Evolutionary conservation across 1,140 invertebrate species (phyloP), one percentile per base, ranked within the genome.

Genomic region (Heliconius himera): DNA sequence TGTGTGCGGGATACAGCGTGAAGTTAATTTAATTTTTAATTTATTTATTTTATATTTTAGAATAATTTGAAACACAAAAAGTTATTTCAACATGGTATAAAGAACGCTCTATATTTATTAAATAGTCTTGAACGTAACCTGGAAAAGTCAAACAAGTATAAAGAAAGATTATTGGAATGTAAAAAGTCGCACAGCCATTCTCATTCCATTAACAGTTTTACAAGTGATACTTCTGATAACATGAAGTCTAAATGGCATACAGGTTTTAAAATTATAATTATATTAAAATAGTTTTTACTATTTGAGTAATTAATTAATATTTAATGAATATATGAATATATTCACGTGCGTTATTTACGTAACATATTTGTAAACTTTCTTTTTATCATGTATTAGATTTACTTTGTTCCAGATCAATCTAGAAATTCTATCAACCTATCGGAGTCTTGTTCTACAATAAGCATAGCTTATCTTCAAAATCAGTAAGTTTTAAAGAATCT

Each of bases 401-500:
- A 16, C 22, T 66, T 66, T 29, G 9, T 66, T 66, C 13, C 60
- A 66, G 60, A 66, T 16, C 22, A 29, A 29, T 66, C 60, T 16
- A 66, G 26, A 66, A 16, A 29, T 66, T 66, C 60, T 72, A 81
- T 84, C 6, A 83, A 89, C 33, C 54, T 85, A 8, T 78, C 82
- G 13, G 84, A 91, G 70, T 87, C 89, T 22, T 92, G 89, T 88
- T 93, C 92, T 29, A 85, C 90, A 4, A 89, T 90, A 84, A 91
- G 87, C 81, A 89, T 92, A 56, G 86, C 88, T 0, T 91, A 89
- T 78, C 81, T 93, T 18, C 91, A 93, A 79, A 90, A 88, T 76
- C 89, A 92, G 92, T 93, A 76, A 88, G 90, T 89, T 70, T 2
- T n/a, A 56, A 8, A 56, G 20, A 66, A 66, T 66, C 9, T 66